Percentiles rank a stretch among this genome's conserved stretches.
phyloP scores from a whole-genome alignment of 2,888 invertebrate species.

The Macropis europaea region DNA sequence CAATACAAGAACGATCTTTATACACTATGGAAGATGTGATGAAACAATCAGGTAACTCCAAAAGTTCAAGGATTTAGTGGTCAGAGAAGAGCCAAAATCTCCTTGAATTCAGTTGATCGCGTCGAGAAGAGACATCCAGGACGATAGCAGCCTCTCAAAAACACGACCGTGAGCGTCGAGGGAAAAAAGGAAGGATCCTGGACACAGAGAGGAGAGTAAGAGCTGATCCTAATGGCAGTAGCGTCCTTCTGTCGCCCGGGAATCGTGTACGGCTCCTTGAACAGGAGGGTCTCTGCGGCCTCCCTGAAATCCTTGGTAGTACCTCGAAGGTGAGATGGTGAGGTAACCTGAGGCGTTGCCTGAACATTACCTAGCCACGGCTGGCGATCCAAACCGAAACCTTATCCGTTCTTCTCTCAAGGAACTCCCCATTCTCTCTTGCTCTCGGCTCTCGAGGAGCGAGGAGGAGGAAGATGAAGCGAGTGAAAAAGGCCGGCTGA shows the following conservation, averaged over 20 bases:
- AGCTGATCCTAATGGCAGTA: conserved; percentile 72
- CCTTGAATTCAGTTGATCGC: conserved; percentile 17
- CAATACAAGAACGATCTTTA: no score
- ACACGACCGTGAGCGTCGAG: conserved; percentile 24
- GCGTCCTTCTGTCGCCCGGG: conserved; percentile 67
- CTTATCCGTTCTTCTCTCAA: conserved; percentile 70
- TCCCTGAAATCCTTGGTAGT: conserved; percentile 74
- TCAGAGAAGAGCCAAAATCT: conserved; percentile 25
- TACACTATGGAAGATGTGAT: no score
- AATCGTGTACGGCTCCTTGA: conserved; percentile 64
- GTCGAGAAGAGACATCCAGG: conserved; percentile 12
- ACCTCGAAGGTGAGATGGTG: conserved; percentile 67
- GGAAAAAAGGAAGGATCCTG: conserved; percentile 23
- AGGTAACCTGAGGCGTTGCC: conserved; percentile 74
- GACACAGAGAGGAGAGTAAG: conserved; percentile 37
- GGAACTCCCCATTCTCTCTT: conserved; percentile 58
- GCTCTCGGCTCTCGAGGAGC: not conserved
- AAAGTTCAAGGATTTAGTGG: conserved; percentile 13
- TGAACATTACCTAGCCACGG: conserved; percentile 66
- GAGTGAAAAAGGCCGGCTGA: conserved; percentile 16
- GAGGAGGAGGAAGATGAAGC: not conserved
- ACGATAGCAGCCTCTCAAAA: conserved; percentile 36
- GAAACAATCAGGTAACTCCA: no score
- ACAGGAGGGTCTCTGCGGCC: conserved; percentile 58
- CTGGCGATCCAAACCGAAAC: conserved; percentile 71